These are phyloP conservation scores for Poecilia velifera DNA, from an alignment of 2,797 vertebrate species.

Conservation along the genomic window DNA sequence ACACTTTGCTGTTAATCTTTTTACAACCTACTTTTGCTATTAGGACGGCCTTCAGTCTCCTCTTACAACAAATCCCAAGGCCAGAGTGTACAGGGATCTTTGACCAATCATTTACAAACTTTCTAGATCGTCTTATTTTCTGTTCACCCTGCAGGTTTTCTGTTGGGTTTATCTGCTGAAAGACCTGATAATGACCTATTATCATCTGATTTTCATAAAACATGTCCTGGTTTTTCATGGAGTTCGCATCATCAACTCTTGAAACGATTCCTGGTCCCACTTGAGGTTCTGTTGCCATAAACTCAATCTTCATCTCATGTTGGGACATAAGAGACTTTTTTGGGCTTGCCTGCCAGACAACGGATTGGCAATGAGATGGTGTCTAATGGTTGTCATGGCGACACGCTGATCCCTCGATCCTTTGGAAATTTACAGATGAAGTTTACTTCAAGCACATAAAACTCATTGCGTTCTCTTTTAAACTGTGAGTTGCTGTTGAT, in stretches of 20 bases:
- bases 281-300: not conserved
- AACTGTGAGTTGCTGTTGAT: not conserved
- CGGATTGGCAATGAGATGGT: not conserved
- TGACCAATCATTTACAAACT: not conserved
- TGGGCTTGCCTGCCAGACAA: not conserved
- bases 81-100: not conserved
- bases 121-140: not conserved
- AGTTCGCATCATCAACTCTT: not conserved
- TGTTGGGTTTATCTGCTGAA: not conserved
- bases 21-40: not conserved
- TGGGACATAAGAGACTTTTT: not conserved
- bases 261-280: not conserved
- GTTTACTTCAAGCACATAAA: not conserved
- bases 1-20: not conserved
- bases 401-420: not conserved
- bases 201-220: not conserved
- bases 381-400: not conserved
- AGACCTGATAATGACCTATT: not conserved
- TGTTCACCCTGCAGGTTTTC: not conserved
- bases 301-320: not conserved
- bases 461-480: not conserved
- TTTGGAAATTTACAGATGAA: not conserved
- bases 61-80: not conserved
- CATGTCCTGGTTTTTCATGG: not conserved
- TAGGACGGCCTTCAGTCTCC: not conserved